Evolutionary conservation across 2,797 vertebrate genomes (phyloP), one percentile per base, ranked within the genome.

Genomic region (Danio albolineatus): DNA sequence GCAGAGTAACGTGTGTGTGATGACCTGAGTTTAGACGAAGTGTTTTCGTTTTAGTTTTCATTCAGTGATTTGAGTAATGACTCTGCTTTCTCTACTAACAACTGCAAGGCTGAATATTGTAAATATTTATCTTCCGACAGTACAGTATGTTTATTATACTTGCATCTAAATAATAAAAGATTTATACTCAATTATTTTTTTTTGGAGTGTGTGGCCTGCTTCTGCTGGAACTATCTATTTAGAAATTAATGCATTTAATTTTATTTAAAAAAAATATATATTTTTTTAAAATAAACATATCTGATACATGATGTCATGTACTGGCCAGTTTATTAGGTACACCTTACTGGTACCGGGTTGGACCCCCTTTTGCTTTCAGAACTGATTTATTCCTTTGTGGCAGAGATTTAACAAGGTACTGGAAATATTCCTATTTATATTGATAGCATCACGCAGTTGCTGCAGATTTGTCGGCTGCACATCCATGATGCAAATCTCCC

Each of bases 91-190:
- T 86, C 85, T 85, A 90, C 88, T 91, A 75, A 73, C 88, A 89
- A 87, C 89, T 89, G 87, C 88, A 90, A 91, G 89, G 54, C 62
- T 7, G 89, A 92, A 89, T 91, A 90, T 89, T 95, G 93, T 94
- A 94, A 89, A 94, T 94, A 93, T 89, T 86, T 91, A 91, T 89
- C 90, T 90, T 91, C 89, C 89, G 91, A 90, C 91, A 85, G 80
- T 84, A 80, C 73, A 86, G 80, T 85, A 92, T 93, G 92, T 94
- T 95, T 94, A 87, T 87, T 87, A 93, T 92, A 92, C 90, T 92
- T 94, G 93, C 92, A 94, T 93, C 92, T 56, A 89, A 91, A 92
- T 91, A 91, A 89, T 81, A 90, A 90, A 89, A 87, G 71, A 73
- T 91, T 92, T 92, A 91, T 92, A 93, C 91, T 91, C 90, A 84